Percentiles rank a stretch among this genome's conserved stretches.
Conservation (phyloP, 2,797 vertebrate genomes). For the Fringilla coelebs region DNA sequence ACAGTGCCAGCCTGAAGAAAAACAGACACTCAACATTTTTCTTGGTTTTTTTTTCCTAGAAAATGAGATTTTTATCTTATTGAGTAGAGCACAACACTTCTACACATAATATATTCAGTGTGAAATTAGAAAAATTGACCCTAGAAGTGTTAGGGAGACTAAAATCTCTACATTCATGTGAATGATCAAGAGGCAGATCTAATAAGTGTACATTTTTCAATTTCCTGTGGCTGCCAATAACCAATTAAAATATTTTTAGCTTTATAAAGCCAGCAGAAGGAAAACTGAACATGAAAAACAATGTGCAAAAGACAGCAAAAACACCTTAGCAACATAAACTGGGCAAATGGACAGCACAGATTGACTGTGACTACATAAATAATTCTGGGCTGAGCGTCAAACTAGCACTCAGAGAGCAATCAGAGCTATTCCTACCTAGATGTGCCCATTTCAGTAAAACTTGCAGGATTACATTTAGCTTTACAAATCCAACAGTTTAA, state of each 20-base stretch:
- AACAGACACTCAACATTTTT: neutral
- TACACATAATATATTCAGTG: neutral
- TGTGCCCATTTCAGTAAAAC: neutral
- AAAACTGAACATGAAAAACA: neutral
- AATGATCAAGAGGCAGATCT: neutral
- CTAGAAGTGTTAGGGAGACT: neutral
- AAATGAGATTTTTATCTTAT: neutral
- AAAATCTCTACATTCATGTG: neutral
- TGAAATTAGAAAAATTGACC: slow-evolving; percentile 17
- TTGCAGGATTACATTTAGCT: neutral
- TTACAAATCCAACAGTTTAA: neutral
- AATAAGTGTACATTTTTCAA: neutral
- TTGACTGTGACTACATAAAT: neutral
- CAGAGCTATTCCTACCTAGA: neutral
- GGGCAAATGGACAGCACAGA: neutral
- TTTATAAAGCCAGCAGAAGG: neutral
- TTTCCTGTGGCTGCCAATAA: neutral
- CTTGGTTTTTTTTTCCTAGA: neutral
- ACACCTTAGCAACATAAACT: neutral
- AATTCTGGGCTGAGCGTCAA: neutral
- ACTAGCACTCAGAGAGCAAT: neutral
- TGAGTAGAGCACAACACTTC: neutral
- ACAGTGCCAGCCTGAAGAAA: neutral
- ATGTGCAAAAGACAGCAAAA: neutral
- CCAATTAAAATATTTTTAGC: slow-evolving; percentile 1